Conservation (phyloP, 2,888 invertebrate genomes). For the Brachypalpus laphriformis region DNA sequence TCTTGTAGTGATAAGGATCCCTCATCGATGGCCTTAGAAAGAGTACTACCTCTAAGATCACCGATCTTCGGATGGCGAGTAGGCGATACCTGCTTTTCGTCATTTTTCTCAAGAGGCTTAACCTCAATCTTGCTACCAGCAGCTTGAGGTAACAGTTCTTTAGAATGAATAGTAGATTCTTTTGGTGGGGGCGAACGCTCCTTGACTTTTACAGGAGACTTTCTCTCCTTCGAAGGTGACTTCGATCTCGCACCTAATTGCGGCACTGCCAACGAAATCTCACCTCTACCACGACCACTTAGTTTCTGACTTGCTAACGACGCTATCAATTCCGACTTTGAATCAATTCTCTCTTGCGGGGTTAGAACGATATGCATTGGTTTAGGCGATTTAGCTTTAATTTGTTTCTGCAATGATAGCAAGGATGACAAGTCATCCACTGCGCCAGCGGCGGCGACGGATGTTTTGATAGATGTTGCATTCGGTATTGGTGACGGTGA, state of each 20-base stretch:
- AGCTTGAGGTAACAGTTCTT: neutral
- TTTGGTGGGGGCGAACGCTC: neutral
- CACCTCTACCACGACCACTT: constrained; percentile 45
- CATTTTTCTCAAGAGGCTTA: neutral
- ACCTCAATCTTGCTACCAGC: neutral
- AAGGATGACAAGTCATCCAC: constrained; percentile 50
- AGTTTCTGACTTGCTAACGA: constrained; percentile 57
- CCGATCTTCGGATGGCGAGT: constrained; percentile 52
- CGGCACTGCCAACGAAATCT: constrained; percentile 34
- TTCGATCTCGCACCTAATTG: neutral
- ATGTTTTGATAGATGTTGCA: constrained; percentile 23
- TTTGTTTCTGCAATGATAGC: constrained; percentile 49
- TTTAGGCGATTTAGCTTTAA: constrained; percentile 65
- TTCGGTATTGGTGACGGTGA: constrained; percentile 65
- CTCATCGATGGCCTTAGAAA: constrained; percentile 54
- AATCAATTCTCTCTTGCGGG: constrained; percentile 63
- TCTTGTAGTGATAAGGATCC: constrained; percentile 2
- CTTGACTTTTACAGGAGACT: neutral
- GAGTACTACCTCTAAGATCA: constrained; percentile 47
- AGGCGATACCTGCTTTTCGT: constrained; percentile 3
- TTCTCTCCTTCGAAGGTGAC: constrained; percentile 6
- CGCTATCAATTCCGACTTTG: constrained; percentile 58
- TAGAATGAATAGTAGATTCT: neutral
- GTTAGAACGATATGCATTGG: constrained; percentile 66
- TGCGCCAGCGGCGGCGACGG: constrained; percentile 29